Percentiles rank a stretch among this genome's conserved stretches.
phyloP scores from a whole-genome alignment of 2,113 vertebrate species.

The Larimichthys crocea region DNA sequence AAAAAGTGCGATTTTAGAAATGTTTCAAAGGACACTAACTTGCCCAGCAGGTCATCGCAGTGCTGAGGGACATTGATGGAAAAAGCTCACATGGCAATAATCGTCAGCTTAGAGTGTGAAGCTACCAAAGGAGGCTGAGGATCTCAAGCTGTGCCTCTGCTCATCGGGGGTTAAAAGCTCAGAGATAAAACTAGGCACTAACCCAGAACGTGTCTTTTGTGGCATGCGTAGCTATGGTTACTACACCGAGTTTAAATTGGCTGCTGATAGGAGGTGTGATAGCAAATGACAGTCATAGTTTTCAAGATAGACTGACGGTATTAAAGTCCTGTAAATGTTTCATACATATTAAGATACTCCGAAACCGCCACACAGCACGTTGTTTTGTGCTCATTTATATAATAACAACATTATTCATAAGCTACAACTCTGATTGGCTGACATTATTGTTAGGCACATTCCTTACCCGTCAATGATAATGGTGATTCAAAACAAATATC shows the following conservation, averaged over 20 bases:
- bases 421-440: conserved; percentile 11
- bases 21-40: background rate
- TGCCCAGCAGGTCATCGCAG: conserved; percentile 1
- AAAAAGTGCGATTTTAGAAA: background rate
- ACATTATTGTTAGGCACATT: background rate
- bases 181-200: conserved; percentile 43
- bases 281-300: conserved; percentile 16
- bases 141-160: conserved; percentile 47
- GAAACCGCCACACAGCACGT: background rate
- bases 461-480: conserved; percentile 5
- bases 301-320: conserved; percentile 4
- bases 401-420: conserved; percentile 1
- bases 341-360: background rate
- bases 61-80: background rate
- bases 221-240: conserved; percentile 46
- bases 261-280: conserved; percentile 28
- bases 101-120: conserved; percentile 14
- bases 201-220: conserved; percentile 52
- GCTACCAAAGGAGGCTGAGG: conserved; percentile 27
- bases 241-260: conserved; percentile 34
- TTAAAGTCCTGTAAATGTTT: conserved; percentile 16
- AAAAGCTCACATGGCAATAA: conserved; percentile 30
- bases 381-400: conserved; percentile 2
- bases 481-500: background rate
- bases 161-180: conserved; percentile 56